Evolutionary conservation across 2,113 vertebrate species (phyloP).

Genomic region (Monarcha castaneiventris): DNA sequence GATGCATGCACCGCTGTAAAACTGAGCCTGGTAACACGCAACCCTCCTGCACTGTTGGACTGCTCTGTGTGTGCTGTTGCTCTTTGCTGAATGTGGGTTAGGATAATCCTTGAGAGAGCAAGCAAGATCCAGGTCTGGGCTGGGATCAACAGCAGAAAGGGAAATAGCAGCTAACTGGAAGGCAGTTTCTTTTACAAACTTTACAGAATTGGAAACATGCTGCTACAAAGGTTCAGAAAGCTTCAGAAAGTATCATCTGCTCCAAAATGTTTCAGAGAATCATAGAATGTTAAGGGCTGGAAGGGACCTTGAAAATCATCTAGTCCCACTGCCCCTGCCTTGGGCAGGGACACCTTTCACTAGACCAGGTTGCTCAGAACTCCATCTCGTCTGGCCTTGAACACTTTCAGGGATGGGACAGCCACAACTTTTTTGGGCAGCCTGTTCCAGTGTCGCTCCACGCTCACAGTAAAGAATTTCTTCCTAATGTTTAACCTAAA

Average conservation of each 20-base stretch:
- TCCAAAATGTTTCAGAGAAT: background rate
- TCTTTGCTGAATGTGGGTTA: background rate
- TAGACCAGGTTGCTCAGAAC: background rate
- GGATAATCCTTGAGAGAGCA: background rate
- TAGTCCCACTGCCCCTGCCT: background rate
- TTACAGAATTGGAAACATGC: background rate
- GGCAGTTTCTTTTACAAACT: background rate
- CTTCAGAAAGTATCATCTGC: background rate
- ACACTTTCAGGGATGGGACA: background rate
- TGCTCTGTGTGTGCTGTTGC: background rate
- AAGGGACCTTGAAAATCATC: background rate
- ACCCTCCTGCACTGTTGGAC: background rate
- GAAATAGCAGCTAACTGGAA: background rate
- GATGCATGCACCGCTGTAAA: background rate
- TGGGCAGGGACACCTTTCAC: background rate
- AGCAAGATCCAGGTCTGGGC: background rate
- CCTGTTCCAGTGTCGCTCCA: background rate
- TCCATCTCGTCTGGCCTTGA: background rate
- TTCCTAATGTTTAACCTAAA: background rate
- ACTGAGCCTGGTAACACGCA: background rate
- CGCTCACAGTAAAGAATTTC: background rate
- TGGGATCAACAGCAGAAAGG: background rate
- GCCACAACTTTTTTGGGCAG: background rate
- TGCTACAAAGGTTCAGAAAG: background rate
- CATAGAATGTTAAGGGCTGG: background rate